phyloP scores from a whole-genome alignment of 2,113 vertebrate species.

The Pseudorhombus dupliciocellatus region DNA sequence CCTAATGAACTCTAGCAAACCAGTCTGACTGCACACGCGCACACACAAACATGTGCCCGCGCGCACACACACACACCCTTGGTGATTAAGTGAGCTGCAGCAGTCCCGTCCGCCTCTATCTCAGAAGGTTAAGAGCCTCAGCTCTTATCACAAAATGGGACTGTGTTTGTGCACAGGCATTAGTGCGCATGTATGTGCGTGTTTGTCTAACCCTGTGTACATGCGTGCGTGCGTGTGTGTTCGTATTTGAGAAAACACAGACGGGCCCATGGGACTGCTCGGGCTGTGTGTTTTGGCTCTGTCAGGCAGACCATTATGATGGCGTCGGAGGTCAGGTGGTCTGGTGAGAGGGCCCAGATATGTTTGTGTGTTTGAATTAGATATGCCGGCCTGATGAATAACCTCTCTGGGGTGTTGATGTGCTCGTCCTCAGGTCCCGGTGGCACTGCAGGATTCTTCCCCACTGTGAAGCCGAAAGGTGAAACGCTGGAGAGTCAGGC shows the following conservation, averaged over 20 bases:
- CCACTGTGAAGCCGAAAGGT: background rate
- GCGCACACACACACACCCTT: slow-evolving; percentile 46
- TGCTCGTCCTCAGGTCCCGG: slow-evolving; percentile 21
- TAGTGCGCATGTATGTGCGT: slow-evolving; percentile 24
- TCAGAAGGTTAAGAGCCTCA: slow-evolving; percentile 47
- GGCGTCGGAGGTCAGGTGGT: slow-evolving; percentile 68
- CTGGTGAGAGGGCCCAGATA: slow-evolving; percentile 52
- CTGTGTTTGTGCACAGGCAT: slow-evolving; percentile 43
- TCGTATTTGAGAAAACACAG: slow-evolving; percentile 71
- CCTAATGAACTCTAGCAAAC: too few species aligned
- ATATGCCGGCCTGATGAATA: slow-evolving; percentile 43
- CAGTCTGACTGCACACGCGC: slow-evolving; percentile 44
- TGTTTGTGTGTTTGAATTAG: slow-evolving; percentile 47
- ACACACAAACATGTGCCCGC: slow-evolving; percentile 30
- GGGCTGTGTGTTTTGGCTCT: slow-evolving; percentile 71
- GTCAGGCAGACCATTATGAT: slow-evolving; percentile 61
- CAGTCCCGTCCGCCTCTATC: slow-evolving; percentile 56
- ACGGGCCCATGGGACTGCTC: slow-evolving; percentile 58
- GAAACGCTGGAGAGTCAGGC: slow-evolving; percentile 17
- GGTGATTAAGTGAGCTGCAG: slow-evolving; percentile 45
- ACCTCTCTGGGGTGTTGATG: slow-evolving; percentile 33
- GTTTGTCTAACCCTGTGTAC: slow-evolving; percentile 46
- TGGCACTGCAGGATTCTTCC: slow-evolving; percentile 18
- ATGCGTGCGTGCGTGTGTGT: slow-evolving; percentile 1
- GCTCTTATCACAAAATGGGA: slow-evolving; percentile 62